Evolutionary conservation across 2,113 vertebrate species (phyloP).

Genomic region (Pantherophis guttatus): DNA sequence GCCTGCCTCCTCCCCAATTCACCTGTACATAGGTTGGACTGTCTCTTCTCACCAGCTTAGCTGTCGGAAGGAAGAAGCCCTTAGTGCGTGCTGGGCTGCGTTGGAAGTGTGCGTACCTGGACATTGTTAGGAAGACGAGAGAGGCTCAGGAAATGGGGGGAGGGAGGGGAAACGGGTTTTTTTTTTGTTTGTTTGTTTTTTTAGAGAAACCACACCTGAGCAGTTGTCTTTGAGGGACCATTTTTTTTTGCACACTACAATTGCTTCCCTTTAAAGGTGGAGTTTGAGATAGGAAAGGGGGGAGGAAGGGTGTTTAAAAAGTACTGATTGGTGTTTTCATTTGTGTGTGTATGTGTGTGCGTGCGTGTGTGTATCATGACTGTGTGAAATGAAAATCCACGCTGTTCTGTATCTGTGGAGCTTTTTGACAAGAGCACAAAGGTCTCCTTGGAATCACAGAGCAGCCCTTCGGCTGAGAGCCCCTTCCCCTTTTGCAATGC

Average conservation of each 20-base stretch:
- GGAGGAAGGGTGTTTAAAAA: slow-evolving; percentile 59
- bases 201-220: slow-evolving; percentile 57
- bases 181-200: no score
- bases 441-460: neutral
- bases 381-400: neutral
- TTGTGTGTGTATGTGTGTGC: slow-evolving; percentile 69
- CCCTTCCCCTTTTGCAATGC: neutral
- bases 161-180: slow-evolving; percentile 3
- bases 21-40: slow-evolving; percentile 72
- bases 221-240: neutral
- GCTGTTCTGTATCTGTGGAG: slow-evolving; percentile 60
- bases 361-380: slow-evolving; percentile 60
- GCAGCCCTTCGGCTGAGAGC: neutral
- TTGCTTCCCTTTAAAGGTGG: slow-evolving; percentile 72
- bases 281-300: neutral
- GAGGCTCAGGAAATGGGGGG: slow-evolving; percentile 63
- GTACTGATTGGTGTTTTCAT: slow-evolving; percentile 71
- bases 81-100: slow-evolving; percentile 47
- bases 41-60: slow-evolving; percentile 58
- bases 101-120: neutral
- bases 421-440: slow-evolving; percentile 49
- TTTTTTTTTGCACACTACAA: slow-evolving; percentile 68
- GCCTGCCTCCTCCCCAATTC: slow-evolving; percentile 68
- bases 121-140: slow-evolving; percentile 14
- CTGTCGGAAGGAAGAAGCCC: slow-evolving; percentile 63